These are phyloP conservation scores for Eupeodes luniger DNA, from an alignment of 2,888 invertebrate genomes.

Conservation along the genomic window DNA sequence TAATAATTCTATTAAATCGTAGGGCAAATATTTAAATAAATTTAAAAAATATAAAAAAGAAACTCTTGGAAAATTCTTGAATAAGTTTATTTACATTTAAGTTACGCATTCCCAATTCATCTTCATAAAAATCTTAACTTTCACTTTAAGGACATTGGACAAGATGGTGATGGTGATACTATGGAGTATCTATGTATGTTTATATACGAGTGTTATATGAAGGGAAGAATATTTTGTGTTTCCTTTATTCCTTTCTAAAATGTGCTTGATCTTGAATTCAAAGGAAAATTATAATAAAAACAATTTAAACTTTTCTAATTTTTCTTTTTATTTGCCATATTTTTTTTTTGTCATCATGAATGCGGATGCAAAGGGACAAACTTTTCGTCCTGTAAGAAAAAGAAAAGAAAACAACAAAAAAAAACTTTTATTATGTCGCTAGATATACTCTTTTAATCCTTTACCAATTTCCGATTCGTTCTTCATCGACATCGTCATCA, in stretches of 20 bases:
- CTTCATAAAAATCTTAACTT: conserved; percentile 46
- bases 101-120: conserved; percentile 27
- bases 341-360: conserved; percentile 70
- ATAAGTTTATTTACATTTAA: background rate
- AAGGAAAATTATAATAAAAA: conserved; percentile 78
- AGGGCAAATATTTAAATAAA: conserved; percentile 5
- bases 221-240: conserved; percentile 35
- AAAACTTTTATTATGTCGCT: conserved; percentile 57
- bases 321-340: conserved; percentile 77
- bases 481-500: conserved; percentile 1
- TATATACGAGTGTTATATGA: background rate
- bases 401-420: background rate
- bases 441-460: conserved; percentile 64
- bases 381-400: conserved; percentile 36
- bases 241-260: background rate
- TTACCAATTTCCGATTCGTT: conserved; percentile 61
- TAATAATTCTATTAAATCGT: background rate
- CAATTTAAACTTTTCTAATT: conserved; percentile 83
- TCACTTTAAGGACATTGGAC: conserved; percentile 8
- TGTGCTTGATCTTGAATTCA: conserved; percentile 42
- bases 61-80: background rate
- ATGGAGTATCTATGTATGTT: background rate
- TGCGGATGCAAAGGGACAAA: conserved; percentile 46
- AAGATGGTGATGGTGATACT: background rate
- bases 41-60: background rate